Evolutionary conservation across 2,888 invertebrate species (phyloP), one percentile per base, ranked within the genome.

Genomic region (Drosophila peninsularis): DNA sequence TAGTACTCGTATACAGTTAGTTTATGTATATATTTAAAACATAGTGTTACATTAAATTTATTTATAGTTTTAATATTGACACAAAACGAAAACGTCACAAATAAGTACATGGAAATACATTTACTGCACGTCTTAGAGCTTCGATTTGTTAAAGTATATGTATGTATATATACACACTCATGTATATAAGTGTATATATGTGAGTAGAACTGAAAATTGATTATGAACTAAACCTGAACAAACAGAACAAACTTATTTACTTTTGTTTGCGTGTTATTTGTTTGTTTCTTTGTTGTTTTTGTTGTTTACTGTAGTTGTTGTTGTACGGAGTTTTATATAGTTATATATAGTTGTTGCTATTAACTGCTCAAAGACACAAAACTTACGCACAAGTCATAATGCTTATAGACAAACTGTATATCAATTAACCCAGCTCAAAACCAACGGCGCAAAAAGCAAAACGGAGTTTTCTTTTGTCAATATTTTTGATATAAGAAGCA

Each of bases 101-200:
- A 89, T 72, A 86, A 78, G 68, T 75, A 86, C 80, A 85, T 79
- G 75, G 70, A 82, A 80, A 78, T 78, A 81, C 80, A 82, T 84
- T 90, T 88, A 91, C 91, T 91, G 90, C 86, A 90, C 88, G 90
- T 90, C 89, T 81, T 83, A 91, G 91, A 91, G 91, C 91, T 91
- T 91, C 91, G 91, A 91, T 91, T 89, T 71, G 66, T 72, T 67
- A 75, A 42, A 71, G 75, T 71, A 77, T 82, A 32, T 36, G 65
- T 69, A 75, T 62, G 78, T 83, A 34, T 30, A 27, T 27, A 34
- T 60, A 76, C 57, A 77, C 60, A 73, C 62, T 64, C 69, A 67
- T 57, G 69, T 57, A 65, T 62, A 60, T 75, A 72, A 55, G 39
- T 54, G 65, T 57, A 27, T 44, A 37, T 54, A 41, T 19, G 62